Conservation (phyloP, 2,888 invertebrate genomes). For the Andrena praecox region DNA sequence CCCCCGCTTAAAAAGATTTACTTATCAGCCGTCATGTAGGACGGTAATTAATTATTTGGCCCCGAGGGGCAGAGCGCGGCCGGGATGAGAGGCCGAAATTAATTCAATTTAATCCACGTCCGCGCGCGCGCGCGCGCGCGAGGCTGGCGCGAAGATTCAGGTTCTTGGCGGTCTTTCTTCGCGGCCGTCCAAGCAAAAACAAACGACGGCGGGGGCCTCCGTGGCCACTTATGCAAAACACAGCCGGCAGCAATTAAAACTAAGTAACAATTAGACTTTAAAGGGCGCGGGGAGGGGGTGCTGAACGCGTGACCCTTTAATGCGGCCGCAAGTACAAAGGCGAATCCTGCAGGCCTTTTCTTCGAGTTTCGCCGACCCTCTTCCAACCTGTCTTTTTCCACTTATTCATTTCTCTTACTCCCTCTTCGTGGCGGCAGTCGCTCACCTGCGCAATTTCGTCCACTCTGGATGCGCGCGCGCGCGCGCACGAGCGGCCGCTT, state of each 20-base stretch:
- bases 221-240: conserved; percentile 73
- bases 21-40: conserved; percentile 72
- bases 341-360: conserved; percentile 42
- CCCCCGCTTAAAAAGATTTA: conserved; percentile 67
- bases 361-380: conserved; percentile 4
- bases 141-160: conserved; percentile 57
- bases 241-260: conserved; percentile 76
- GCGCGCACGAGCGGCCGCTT: background rate
- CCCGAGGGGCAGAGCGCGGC: conserved; percentile 32
- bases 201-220: conserved; percentile 49
- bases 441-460: conserved; percentile 32
- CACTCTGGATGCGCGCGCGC: background rate
- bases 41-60: conserved; percentile 74
- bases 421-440: background rate
- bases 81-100: conserved; percentile 72
- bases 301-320: conserved; percentile 75
- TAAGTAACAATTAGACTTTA: conserved; percentile 78
- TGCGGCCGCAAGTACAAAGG: conserved; percentile 59
- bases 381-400: conserved; percentile 39
- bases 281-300: conserved; percentile 69
- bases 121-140: conserved; percentile 50
- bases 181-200: conserved; percentile 56
- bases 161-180: conserved; percentile 39
- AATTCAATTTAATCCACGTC: conserved; percentile 79
- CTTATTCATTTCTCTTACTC: conserved; percentile 16